phyloP scores from a whole-genome alignment of 2,113 vertebrate genomes.

The Paraplagusia blochii region DNA sequence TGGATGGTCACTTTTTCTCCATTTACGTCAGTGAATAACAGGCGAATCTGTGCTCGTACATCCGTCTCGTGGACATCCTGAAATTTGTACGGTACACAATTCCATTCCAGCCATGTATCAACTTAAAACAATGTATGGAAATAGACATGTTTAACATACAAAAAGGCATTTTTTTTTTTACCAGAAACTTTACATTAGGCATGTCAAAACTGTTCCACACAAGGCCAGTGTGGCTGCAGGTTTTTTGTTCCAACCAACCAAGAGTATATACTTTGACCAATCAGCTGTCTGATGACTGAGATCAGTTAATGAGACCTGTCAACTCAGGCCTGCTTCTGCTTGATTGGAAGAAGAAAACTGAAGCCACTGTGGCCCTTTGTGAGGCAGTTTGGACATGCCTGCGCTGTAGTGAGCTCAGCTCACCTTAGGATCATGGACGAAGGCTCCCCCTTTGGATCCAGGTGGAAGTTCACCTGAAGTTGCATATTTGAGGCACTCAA shows the following conservation, averaged over 20 bases:
- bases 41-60: constrained; percentile 90
- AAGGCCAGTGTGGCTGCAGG: no score
- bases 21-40: constrained; percentile 88
- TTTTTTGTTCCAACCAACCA: no score
- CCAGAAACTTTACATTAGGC: no score
- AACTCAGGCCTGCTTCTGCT: no score
- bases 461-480: constrained; percentile 94
- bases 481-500: constrained; percentile 95
- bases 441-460: constrained; percentile 92
- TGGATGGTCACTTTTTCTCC: constrained; percentile 85
- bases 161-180: no score
- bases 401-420: background rate
- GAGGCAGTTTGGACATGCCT: no score
- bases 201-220: no score
- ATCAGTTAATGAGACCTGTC: no score
- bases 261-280: no score
- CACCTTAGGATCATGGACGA: constrained; percentile 98
- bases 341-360: background rate
- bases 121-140: background rate
- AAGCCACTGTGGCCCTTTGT: background rate
- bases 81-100: constrained; percentile 1
- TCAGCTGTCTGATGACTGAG: no score
- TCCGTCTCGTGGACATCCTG: constrained; percentile 96
- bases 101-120: background rate
- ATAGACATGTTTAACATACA: no score